Evolutionary conservation across 1,140 invertebrate species (phyloP).

Genomic region (Atta cephalotes): DNA sequence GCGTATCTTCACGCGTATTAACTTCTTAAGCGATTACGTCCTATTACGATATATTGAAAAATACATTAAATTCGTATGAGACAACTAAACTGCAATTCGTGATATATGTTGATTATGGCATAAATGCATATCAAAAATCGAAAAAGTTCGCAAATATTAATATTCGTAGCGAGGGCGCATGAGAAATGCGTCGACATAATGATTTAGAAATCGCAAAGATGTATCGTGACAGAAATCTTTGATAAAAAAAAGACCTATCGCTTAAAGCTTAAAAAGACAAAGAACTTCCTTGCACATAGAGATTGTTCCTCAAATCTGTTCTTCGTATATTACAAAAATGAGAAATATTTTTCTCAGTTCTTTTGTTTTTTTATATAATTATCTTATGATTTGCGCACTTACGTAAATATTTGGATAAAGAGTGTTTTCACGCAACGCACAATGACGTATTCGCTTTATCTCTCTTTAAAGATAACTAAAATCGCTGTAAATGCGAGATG

Average conservation of each 20-base stretch:
- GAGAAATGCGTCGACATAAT: not conserved
- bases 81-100: not conserved
- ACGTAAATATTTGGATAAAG: not conserved
- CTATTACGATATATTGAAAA: not conserved
- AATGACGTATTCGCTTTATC: not conserved
- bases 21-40: slow-evolving; percentile 26
- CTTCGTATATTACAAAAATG: not conserved
- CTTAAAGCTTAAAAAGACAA: slow-evolving; percentile 20
- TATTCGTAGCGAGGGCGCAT: not conserved
- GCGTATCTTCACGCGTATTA: not conserved
- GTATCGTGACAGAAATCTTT: not conserved
- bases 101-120: slow-evolving; percentile 22
- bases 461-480: slow-evolving; percentile 8
- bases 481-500: not conserved
- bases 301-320: not conserved
- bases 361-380: not conserved
- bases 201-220: slow-evolving; percentile 12
- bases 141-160: slow-evolving; percentile 25
- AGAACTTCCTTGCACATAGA: not conserved
- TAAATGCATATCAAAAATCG: slow-evolving; percentile 52
- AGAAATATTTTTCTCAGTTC: slow-evolving; percentile 37
- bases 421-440: not conserved
- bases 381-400: not conserved
- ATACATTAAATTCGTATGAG: not conserved
- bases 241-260: not conserved